Conservation (phyloP, 2,888 invertebrate genomes). For the Pristionchus arcanus region DNA sequence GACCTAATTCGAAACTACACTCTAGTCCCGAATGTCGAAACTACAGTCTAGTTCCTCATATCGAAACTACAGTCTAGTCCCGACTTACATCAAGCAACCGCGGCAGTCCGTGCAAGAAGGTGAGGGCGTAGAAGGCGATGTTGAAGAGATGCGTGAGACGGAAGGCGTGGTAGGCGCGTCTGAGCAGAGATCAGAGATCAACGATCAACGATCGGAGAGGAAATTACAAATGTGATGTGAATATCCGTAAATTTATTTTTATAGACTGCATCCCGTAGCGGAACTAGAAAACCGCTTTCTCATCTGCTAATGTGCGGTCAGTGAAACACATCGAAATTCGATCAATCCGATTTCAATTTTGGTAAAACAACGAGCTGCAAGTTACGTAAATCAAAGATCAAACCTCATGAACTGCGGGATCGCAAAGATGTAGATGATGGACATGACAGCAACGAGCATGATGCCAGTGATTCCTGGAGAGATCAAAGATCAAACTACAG, state of each 20-base stretch:
- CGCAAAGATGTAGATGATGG: constrained; percentile 96
- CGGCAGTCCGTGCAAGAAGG: constrained; percentile 92
- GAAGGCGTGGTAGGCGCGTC: constrained; percentile 88
- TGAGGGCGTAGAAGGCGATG: constrained; percentile 89
- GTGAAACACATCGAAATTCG: neutral
- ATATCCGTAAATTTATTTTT: neutral
- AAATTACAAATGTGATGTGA: neutral
- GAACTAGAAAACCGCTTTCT: neutral
- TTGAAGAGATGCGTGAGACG: constrained; percentile 95
- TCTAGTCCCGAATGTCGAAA: no score
- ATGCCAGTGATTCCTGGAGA: constrained; percentile 84
- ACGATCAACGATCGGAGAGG: neutral
- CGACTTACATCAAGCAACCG: constrained; percentile 88
- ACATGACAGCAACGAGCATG: constrained; percentile 91
- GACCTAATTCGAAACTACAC: neutral
- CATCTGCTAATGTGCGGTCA: neutral
- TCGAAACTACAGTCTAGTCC: neutral
- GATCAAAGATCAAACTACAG: neutral
- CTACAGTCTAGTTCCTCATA: neutral
- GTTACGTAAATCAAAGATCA: neutral
- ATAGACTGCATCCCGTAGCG: neutral
- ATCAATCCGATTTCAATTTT: no score
- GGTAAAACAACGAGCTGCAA: no score
- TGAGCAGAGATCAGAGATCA: neutral
- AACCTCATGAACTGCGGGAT: constrained; percentile 91